Evolutionary conservation across 1,140 invertebrate species (phyloP).

Genomic region (Tribolium madens): DNA sequence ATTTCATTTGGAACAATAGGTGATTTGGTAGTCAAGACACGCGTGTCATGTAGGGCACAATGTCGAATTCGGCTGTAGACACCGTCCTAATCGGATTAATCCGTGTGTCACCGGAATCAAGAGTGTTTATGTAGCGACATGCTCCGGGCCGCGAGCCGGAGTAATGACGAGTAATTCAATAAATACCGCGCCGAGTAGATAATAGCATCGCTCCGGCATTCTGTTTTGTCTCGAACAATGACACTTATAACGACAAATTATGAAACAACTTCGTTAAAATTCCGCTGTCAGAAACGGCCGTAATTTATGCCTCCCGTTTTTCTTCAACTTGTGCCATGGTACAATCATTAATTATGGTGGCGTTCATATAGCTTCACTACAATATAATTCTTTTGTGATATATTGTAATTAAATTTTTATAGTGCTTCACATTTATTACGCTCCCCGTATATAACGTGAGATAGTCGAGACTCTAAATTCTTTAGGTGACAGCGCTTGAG

Average conservation of each 20-base stretch:
- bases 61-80: not conserved
- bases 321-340: slow-evolving; percentile 51
- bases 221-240: slow-evolving; percentile 57
- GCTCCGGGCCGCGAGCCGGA: slow-evolving; percentile 21
- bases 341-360: slow-evolving; percentile 57
- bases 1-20: slow-evolving; percentile 9
- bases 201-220: slow-evolving; percentile 53
- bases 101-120: slow-evolving; percentile 33
- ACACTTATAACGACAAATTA: slow-evolving; percentile 60
- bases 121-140: slow-evolving; percentile 38
- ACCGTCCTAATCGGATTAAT: slow-evolving; percentile 20
- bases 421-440: slow-evolving; percentile 38
- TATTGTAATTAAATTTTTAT: slow-evolving; percentile 51
- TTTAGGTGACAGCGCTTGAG: slow-evolving; percentile 14
- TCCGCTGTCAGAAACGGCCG: slow-evolving; percentile 55
- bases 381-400: slow-evolving; percentile 53
- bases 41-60: slow-evolving; percentile 29
- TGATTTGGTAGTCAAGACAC: slow-evolving; percentile 41
- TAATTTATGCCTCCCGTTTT: slow-evolving; percentile 58
- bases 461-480: slow-evolving; percentile 22
- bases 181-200: slow-evolving; percentile 51
- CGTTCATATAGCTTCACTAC: slow-evolving; percentile 42
- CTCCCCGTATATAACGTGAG: slow-evolving; percentile 11
- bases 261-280: slow-evolving; percentile 60
- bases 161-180: slow-evolving; percentile 51